phyloP scores from a whole-genome alignment of 1,140 invertebrate genomes.

The Papilio polyxenes region DNA sequence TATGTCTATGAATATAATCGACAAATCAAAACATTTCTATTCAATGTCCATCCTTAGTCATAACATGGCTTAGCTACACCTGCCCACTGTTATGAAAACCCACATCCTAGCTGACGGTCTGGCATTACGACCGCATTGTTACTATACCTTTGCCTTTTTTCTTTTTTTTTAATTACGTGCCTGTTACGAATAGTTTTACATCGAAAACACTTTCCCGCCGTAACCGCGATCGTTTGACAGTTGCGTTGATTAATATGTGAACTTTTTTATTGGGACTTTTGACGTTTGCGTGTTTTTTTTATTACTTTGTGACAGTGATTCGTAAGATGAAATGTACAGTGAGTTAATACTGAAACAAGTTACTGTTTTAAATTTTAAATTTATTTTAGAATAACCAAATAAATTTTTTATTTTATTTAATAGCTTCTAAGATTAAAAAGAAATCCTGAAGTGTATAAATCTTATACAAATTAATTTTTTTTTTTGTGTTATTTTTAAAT shows the following conservation, averaged over 20 bases:
- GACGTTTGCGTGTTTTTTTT: background rate
- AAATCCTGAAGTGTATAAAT: background rate
- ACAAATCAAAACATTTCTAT: slow-evolving; percentile 33
- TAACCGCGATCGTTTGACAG: slow-evolving; percentile 10
- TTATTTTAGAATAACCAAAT: no score
- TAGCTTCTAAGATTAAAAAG: background rate
- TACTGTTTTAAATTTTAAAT: background rate
- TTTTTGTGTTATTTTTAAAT: background rate
- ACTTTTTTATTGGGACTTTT: background rate
- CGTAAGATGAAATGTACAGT: background rate
- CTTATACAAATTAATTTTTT: background rate
- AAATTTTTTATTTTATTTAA: no score
- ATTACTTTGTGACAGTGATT: slow-evolving; percentile 11
- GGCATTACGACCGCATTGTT: slow-evolving; percentile 32
- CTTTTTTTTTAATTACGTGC: slow-evolving; percentile 16
- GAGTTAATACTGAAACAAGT: background rate
- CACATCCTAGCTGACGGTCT: slow-evolving; percentile 8
- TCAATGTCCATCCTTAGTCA: slow-evolving; percentile 33
- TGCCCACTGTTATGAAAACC: slow-evolving; percentile 35
- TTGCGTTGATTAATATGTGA: slow-evolving; percentile 8
- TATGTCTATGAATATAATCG: slow-evolving; percentile 12
- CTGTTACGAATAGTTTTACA: slow-evolving; percentile 23
- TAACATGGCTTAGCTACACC: slow-evolving; percentile 30
- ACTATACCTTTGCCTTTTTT: slow-evolving; percentile 11
- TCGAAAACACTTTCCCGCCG: slow-evolving; percentile 15